Evolutionary conservation across 2,797 vertebrate species (phyloP), one percentile per base, ranked within the genome.

Genomic region (Acanthornis magna): DNA sequence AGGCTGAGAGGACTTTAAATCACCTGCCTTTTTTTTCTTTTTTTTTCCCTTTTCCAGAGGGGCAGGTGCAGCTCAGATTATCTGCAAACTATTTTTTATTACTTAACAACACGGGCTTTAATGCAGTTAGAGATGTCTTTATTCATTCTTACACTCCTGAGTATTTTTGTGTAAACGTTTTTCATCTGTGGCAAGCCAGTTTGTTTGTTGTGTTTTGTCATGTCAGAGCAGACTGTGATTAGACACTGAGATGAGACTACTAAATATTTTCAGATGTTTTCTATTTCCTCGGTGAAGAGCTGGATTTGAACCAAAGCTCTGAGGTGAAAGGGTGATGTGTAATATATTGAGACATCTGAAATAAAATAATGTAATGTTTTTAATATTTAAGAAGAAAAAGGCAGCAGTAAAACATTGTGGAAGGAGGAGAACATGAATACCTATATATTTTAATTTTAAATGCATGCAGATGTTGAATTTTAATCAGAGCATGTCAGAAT

Each of bases 391-490:
- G 97, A 97, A 97, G 97, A 98, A 98, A 97, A 97, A 98, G 96
- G 94, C 97, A 97, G 97, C 97, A 97, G 98, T 98, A 98, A 98
- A 98, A 98, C 97, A 98, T 97, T 16, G 93, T 96, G 95, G 96
- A 97, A 96, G 97, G 97, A 97, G 94, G 96, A 97, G 96, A 97
- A 98, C 97, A 97, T 67, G 96, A 97, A 97, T 98, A 97, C 97
- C 98, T 98, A 97, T 98, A 97, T 98, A 98, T 98, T 98, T 98
- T 97, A 97, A 98, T 98, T 97, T 97, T 98, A 98, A 98, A 98
- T 96, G 93, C 95, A 95, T 97, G 91, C 98, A 98, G 98, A 98
- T 98, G 98, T 98, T 97, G 97, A 97, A 96, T 97, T 98, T 98
- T 98, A 98, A 98, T 98, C 97, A 97, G 96, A 97, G 92, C 97